phyloP scores from a whole-genome alignment of 53 echinoderm and acorn worm genomes.

The Arbacia lixula region DNA sequence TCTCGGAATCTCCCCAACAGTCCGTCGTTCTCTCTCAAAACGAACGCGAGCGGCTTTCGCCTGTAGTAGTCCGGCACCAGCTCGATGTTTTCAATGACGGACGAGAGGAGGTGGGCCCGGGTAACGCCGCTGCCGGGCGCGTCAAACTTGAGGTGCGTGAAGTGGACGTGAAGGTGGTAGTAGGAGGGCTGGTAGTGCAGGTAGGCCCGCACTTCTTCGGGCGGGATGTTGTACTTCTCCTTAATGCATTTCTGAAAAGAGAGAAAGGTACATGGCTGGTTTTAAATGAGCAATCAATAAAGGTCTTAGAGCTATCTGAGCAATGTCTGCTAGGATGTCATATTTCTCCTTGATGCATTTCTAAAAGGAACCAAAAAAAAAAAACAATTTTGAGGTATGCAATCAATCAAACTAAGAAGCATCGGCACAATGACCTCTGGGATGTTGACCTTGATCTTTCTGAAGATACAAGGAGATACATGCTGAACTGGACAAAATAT shows the following conservation, averaged over 20 bases:
- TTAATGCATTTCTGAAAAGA: slow-evolving; percentile 66
- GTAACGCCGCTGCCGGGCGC: slow-evolving; percentile 79
- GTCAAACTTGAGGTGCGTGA: slow-evolving; percentile 88
- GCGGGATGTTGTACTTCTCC: slow-evolving; percentile 67
- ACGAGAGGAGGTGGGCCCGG: slow-evolving; percentile 82
- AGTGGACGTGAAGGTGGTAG: slow-evolving; percentile 94
- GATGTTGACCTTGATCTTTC: slow-evolving; percentile 67
- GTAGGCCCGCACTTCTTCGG: slow-evolving; percentile 77
- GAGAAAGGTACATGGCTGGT: too few relatives aligned
- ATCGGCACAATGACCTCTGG: too few relatives aligned
- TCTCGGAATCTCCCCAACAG: slow-evolving; percentile 72
- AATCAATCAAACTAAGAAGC: too few relatives aligned
- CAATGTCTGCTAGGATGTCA: slow-evolving; percentile 53
- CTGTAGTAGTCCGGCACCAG: slow-evolving; percentile 85
- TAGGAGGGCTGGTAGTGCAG: slow-evolving; percentile 98
- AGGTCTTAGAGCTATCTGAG: too few relatives aligned
- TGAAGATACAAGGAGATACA: too few relatives aligned
- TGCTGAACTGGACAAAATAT: too few relatives aligned
- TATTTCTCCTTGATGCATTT: slow-evolving; percentile 75
- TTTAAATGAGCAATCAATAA: too few relatives aligned
- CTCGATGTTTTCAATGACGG: slow-evolving; percentile 87
- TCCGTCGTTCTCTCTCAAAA: slow-evolving; percentile 78
- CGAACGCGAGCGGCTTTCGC: slow-evolving; percentile 74
- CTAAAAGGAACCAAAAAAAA: slow-evolving; percentile 40
- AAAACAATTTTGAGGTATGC: too few relatives aligned